phyloP scores from a whole-genome alignment of 2,797 vertebrate genomes.

The Myotis vivesi region DNA sequence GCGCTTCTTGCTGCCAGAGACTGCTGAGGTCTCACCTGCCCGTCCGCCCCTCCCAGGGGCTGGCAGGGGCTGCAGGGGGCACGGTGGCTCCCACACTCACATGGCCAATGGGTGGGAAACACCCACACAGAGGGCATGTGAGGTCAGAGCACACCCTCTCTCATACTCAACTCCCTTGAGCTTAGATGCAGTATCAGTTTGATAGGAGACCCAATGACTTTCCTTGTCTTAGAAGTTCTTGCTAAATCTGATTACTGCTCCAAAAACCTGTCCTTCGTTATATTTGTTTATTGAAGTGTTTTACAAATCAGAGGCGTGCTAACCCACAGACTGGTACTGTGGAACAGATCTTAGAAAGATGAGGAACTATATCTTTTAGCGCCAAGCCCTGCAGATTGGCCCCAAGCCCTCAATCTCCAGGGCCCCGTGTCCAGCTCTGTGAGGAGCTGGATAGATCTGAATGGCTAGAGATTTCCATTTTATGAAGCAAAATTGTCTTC shows the following conservation, averaged over 20 bases:
- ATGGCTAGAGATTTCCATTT: not conserved
- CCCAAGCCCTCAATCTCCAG: not conserved
- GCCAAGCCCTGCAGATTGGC: accelerated
- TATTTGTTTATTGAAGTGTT: not conserved
- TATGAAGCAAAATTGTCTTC: not conserved
- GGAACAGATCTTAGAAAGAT: not conserved
- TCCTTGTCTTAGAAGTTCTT: not conserved
- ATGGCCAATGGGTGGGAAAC: not conserved
- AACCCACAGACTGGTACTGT: not conserved
- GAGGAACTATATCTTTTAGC: not conserved
- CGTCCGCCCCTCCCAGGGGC: no score
- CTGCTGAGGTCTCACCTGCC: not conserved
- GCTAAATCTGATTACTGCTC: not conserved
- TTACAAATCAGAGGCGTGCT: not conserved
- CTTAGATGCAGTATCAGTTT: not conserved
- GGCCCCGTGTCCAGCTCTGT: not conserved
- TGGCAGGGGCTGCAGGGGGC: not conserved
- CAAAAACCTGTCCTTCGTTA: not conserved
- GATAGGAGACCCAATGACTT: not conserved
- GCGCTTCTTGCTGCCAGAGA: not conserved
- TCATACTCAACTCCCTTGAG: accelerated
- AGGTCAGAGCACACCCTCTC: no score
- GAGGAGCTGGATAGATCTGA: not conserved
- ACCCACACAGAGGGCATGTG: not conserved
- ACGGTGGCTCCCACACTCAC: not conserved